Percentiles rank a stretch among this genome's conserved stretches.
phyloP scores from a whole-genome alignment of 2,113 vertebrate species.

The Beaufortia kweichowensis region DNA sequence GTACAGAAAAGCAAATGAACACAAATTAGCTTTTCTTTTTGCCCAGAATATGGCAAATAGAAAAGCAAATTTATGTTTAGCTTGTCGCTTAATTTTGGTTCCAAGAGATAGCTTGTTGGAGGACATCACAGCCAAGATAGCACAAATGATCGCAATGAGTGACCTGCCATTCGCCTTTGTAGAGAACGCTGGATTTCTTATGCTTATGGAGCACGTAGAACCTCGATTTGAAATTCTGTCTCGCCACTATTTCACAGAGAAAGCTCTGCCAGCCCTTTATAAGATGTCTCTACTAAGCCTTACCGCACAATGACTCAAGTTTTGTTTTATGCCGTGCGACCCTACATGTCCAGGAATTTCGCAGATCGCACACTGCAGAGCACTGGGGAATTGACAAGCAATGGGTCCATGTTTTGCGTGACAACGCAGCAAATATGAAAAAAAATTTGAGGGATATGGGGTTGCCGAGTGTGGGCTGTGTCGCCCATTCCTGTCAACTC shows the following conservation, averaged over 20 bases:
- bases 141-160: conserved; percentile 13
- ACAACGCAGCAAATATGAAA: conserved; percentile 35
- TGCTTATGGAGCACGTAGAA: conserved; percentile 11
- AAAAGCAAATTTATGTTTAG: too few relatives aligned
- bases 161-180: conserved; percentile 26
- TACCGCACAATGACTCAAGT: conserved; percentile 29
- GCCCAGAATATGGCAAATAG: too few relatives aligned
- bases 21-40: too few relatives aligned
- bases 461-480: conserved; percentile 34
- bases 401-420: conserved; percentile 27
- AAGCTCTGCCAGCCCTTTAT: conserved; percentile 5
- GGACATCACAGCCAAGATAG: conserved; percentile 14
- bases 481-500: conserved; percentile 17
- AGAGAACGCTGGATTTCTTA: conserved; percentile 12
- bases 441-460: conserved; percentile 30
- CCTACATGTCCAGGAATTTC: conserved; percentile 24
- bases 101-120: too few relatives aligned
- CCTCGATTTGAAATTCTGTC: conserved; percentile 2
- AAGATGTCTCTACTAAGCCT: conserved; percentile 32
- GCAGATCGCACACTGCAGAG: conserved; percentile 7
- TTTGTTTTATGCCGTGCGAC: conserved; percentile 10
- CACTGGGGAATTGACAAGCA: conserved; percentile 31
- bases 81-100: too few relatives aligned
- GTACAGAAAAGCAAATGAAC: too few relatives aligned
- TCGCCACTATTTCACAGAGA: conserved; percentile 3